Base-by-base conservation (phyloP, 2,113 vertebrate species). In the Camelus bactrianus region DNA sequence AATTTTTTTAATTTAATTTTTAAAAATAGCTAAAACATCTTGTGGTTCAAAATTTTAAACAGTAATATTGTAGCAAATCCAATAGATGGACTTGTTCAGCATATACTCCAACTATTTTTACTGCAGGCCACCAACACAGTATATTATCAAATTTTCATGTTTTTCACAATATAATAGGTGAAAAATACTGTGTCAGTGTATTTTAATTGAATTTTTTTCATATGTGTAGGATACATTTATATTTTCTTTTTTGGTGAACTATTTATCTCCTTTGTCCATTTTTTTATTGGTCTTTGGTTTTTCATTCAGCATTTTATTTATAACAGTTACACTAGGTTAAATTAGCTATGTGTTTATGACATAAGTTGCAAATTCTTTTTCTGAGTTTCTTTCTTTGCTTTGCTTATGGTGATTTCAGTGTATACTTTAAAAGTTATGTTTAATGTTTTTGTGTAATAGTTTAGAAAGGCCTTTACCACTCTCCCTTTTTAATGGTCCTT, bases 231-330 rank as follows among this genome's bases (percentile, higher is more conserved):
- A 91, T 26, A 16, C 35, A 60, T 13, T 83, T 65, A 75, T 26
- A 64, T 64, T 65, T 58, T 76, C 52, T 94, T 86, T 89, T 56
- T 46, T 38, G 17, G 42, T 94, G 79, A 90, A 77, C 5, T 35
- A 11, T 83, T 76, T 76, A 60, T 79, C 24, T 85, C 8, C 5
- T 91, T 70, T 79, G 26, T 60, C 52, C 5, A 50, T 42, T 91
- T 85, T 90, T 20, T 10, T n/a, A 3, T 15, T 52, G 19, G 62
- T 28, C 54, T 79, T 91, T 95, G 62, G 19, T 50, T 76, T 90
- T 62, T 84, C 70, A 91, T n/a, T 91, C 58, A 91, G 50, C 50
- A 69, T 58, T 79, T 79, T 73, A 64, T 86, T 95, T 72, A 42
- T 62, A 86, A 54, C 64, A 80, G 38, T 9, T 32, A 9, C 19